Conservation (phyloP, 2,113 vertebrate genomes). For the Ramphastos sulfuratus region DNA sequence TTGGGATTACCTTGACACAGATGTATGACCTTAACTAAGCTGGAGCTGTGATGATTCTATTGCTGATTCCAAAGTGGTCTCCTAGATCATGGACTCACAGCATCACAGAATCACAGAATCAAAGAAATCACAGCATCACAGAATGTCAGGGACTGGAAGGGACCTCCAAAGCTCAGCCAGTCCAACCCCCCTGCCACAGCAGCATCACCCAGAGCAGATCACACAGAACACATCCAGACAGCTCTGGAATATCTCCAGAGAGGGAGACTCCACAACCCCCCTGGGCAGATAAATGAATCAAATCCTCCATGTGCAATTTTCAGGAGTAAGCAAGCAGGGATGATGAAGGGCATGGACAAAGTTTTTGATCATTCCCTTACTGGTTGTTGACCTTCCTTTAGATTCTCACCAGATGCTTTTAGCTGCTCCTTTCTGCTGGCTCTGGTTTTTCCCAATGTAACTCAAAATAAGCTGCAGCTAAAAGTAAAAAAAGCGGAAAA, state of each 20-base stretch:
- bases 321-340: not conserved
- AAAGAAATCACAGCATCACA: too few relatives aligned
- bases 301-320: accelerated
- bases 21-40: not conserved
- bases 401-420: not conserved
- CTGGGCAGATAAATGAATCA: not conserved
- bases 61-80: not conserved
- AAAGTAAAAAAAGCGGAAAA: not conserved
- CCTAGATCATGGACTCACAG: too few relatives aligned
- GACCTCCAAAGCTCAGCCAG: too few relatives aligned
- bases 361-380: not conserved
- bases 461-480: not conserved
- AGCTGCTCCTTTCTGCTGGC: not conserved
- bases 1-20: too few relatives aligned
- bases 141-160: too few relatives aligned
- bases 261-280: too few relatives aligned
- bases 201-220: too few relatives aligned
- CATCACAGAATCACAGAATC: too few relatives aligned
- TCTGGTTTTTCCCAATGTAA: not conserved
- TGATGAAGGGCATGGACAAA: accelerated
- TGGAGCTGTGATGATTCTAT: not conserved
- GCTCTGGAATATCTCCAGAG: too few relatives aligned
- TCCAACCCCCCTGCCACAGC: too few relatives aligned
- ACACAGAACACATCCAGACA: too few relatives aligned
- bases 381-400: not conserved